phyloP scores from a whole-genome alignment of 2,797 vertebrate species.

The Sebastes cheni region DNA sequence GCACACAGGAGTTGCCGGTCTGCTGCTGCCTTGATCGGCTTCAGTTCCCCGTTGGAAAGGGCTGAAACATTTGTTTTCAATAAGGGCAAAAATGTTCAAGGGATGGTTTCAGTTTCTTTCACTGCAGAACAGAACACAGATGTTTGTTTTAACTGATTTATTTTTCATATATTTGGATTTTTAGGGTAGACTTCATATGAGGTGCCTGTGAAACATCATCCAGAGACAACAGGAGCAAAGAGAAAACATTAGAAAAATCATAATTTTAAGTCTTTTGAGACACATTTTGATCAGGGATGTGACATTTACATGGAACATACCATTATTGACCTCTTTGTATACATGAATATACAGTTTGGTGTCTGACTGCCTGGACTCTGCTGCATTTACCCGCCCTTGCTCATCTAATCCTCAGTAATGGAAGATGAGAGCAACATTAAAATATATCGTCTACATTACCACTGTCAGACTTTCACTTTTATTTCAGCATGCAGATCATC shows the following conservation, averaged over 20 bases:
- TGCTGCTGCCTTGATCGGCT: rapidly evolving
- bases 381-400: no score
- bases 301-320: neutral
- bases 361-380: neutral
- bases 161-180: neutral
- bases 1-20: no score
- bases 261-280: no score
- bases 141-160: neutral
- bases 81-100: neutral
- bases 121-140: neutral
- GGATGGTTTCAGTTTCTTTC: neutral
- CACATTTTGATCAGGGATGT: neutral
- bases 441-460: neutral
- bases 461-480: neutral
- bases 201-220: neutral
- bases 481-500: neutral
- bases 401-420: neutral
- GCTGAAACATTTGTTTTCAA: neutral
- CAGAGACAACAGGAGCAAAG: neutral
- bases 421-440: neutral
- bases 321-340: neutral
- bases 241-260: neutral
- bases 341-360: neutral
- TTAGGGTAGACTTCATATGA: neutral
- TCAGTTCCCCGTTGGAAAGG: no score